Evolutionary conservation across 2,888 invertebrate genomes (phyloP), one percentile per base, ranked within the genome.

Genomic region (Tridacna gigas): DNA sequence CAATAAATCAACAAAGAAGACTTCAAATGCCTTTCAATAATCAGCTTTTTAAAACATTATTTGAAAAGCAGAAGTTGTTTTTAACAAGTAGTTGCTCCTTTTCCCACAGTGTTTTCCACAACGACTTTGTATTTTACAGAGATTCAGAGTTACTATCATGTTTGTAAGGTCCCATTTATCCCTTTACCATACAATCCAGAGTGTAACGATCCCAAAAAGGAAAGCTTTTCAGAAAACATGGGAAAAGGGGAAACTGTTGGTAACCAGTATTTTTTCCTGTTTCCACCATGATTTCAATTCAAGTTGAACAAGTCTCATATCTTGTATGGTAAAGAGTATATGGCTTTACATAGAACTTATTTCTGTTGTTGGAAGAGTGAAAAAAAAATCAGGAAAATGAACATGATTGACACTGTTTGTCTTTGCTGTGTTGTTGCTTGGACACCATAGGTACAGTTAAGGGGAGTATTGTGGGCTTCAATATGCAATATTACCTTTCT

Each of bases 371-470:
- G 37, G 37, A 37, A 37, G 37, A 4, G 37, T 37, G 37, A 37
- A 37, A 37, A 37, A 7, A 37, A 4, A 7, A 7, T 37, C 37
- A 37, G 7, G 37, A 37, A 4, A 37, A 37, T 37, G 37, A 37
- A 37, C 37, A 37, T 37, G 37, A 37, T 37, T 4, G 37, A 37
- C 2, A 37, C 37, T 37, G 7, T 4, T 37, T 37, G 37, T 37
- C 37, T 67, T 67, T 67, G 67, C 37, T 45, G 67, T 45, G 45
- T 45, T 67, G 67, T 67, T 67, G 67, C 67, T 67, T 67, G 28
- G 15, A 26, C 45, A 45, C 67, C 20, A 67, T 4, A 37, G 37
- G 37, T 37, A 37, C 37, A 37, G 37, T 4, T 37, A 37, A 4
- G 37, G 37, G 37, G 7, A 37, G 2, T 37, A 7, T 37, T 37